Base-by-base conservation (phyloP, 2,888 invertebrate genomes). In the Sisyra terminalis region DNA sequence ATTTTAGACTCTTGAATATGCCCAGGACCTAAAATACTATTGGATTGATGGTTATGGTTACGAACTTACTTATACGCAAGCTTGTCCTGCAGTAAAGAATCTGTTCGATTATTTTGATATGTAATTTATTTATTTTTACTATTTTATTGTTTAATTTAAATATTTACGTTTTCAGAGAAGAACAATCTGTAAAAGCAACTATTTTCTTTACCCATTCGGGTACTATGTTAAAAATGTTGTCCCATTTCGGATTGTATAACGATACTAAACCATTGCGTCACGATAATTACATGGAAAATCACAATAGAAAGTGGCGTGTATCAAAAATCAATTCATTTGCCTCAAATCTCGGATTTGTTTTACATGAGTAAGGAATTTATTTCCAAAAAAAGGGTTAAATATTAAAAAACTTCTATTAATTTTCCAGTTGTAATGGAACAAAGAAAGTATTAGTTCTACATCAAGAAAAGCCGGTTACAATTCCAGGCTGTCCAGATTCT, bases 171-270 rank as follows among this genome's bases (percentile, higher is more conserved):
- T 30, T 49, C 49, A 9, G 18, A 48, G 2, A 42, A 51, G 11
- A 40, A 30, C 15, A 14, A 8, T 56, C 58, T 2, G 53, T 64
- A n/a, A 65, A 63, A 48, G 70, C 73, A 18, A 70, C 73, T 18
- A 73, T 79, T 48, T 77, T 85, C 52, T 88, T 88, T 55, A 75
- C 84, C 1, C 88, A 89, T 61, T 87, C 87, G 1, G 88, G 88
- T 3, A 78, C 86, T 1, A 55, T 88, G 35, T 61, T 88, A 24
- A 89, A 88, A 63, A 57, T 85, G 41, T 54, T 86, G 38, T 71
- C 82, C 1, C 73, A 81, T 51, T 58, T 88, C 48, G 77, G 78
- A 10, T 63, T 89, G 7, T 85, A 79, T 51, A 75, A 72, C 55
- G 84, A 87, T 39, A 54, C 66, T 1, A 47, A 60, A 2, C 70